These are phyloP conservation scores for Aphelenchoides besseyi DNA, from an alignment of 1,140 invertebrate species.

Conservation along the genomic window DNA sequence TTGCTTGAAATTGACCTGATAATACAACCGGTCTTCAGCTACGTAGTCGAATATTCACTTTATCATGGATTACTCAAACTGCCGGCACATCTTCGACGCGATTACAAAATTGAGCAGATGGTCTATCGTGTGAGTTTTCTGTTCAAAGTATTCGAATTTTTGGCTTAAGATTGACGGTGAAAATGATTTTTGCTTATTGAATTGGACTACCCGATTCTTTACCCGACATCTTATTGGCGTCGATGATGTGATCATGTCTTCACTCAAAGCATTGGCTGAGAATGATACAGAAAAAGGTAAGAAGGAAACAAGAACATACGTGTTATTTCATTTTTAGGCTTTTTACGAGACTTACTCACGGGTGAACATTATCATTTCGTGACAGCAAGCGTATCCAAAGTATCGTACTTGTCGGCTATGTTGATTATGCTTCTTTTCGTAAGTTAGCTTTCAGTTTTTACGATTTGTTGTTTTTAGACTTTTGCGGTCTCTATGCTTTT, in stretches of 20 bases:
- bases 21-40: constrained; percentile 71
- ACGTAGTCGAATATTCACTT: constrained; percentile 93
- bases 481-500: constrained; percentile 94
- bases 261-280: constrained; percentile 88
- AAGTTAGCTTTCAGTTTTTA: constrained; percentile 5
- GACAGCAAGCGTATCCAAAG: constrained; percentile 88
- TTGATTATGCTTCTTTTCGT: constrained; percentile 83
- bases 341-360: constrained; percentile 82
- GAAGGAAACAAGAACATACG: background rate
- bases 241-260: constrained; percentile 91
- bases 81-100: constrained; percentile 69
- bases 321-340: constrained; percentile 63
- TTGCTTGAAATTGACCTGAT: background rate
- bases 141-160: background rate
- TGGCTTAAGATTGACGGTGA: constrained; percentile 42
- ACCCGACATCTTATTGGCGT: constrained; percentile 82
- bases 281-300: constrained; percentile 93
- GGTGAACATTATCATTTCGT: constrained; percentile 98
- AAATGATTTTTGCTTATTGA: constrained; percentile 37
- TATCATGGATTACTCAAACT: constrained; percentile 92
- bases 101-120: constrained; percentile 41
- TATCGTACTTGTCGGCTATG: constrained; percentile 85
- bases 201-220: constrained; percentile 66
- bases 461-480: constrained; percentile 75
- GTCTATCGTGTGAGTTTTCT: constrained; percentile 32